A percentile compares a stretch with the other conserved stretches of the same genome.
These are phyloP conservation scores for Phainopepla nitens DNA, from an alignment of 2,113 vertebrate species.

Conservation along the genomic window DNA sequence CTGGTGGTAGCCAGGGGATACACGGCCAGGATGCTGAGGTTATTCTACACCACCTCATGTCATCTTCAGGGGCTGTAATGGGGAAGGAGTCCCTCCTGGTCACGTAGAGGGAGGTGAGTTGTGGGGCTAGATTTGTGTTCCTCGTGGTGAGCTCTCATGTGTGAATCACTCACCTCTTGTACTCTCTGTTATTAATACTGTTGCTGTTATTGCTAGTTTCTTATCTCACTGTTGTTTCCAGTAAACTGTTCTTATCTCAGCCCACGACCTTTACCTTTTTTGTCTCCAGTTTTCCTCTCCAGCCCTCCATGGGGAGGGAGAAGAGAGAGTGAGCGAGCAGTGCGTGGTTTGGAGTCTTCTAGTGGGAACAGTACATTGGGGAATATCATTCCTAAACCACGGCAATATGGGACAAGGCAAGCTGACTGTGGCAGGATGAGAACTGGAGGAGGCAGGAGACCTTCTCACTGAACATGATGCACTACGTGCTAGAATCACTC, in stretches of 20 bases:
- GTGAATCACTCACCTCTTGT: neutral
- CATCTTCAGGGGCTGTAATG: neutral
- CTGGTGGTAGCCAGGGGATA: neutral
- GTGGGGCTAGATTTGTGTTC: neutral
- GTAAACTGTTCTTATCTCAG: neutral
- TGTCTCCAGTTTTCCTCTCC: neutral
- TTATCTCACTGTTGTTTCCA: neutral
- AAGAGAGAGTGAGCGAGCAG: neutral
- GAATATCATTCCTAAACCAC: neutral
- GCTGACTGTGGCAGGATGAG: neutral
- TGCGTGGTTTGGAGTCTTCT: neutral
- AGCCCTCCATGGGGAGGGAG: neutral
- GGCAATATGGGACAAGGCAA: neutral
- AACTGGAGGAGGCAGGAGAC: neutral
- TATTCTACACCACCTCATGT: neutral
- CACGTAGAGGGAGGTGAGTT: neutral
- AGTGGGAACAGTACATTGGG: neutral
- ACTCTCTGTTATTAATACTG: neutral
- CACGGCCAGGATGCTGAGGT: neutral
- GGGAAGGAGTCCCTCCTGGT: neutral
- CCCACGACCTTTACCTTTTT: neutral
- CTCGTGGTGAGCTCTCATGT: accelerated
- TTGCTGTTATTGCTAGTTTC: neutral
- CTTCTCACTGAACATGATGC: neutral
- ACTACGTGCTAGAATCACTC: neutral